Conservation (phyloP, 2,113 vertebrate species). For the Plotosus lineatus region DNA sequence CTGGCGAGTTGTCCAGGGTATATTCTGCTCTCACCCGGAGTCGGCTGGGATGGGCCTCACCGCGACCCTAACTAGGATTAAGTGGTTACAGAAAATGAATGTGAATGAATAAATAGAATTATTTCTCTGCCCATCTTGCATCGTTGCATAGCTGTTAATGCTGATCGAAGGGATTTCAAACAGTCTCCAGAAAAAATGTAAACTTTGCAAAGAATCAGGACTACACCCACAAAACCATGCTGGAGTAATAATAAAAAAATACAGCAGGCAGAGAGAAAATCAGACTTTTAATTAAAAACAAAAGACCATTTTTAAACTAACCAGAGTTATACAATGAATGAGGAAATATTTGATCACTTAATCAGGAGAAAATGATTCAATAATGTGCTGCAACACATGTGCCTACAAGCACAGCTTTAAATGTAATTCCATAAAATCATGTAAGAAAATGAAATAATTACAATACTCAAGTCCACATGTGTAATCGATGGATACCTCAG, state of each 20-base stretch:
- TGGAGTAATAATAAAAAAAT: background rate
- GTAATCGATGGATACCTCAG: background rate
- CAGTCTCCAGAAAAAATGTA: background rate
- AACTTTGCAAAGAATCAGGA: background rate
- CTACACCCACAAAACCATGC: background rate
- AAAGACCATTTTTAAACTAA: background rate
- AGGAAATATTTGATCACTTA: background rate
- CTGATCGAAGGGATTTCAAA: background rate
- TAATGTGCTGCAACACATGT: background rate
- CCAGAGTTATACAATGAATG: background rate
- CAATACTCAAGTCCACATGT: background rate
- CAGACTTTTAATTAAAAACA: constrained; percentile 8
- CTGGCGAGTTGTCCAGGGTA: too few species aligned
- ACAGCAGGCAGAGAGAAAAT: background rate
- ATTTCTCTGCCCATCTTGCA: background rate
- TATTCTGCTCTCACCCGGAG: too few species aligned
- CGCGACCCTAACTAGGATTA: too few species aligned
- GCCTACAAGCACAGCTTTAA: background rate
- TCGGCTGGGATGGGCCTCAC: too few species aligned
- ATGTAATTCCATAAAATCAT: background rate
- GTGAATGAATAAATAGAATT: too few species aligned
- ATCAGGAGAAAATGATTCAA: background rate
- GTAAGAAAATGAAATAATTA: background rate
- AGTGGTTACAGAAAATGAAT: too few species aligned
- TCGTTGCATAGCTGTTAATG: background rate